phyloP scores from a whole-genome alignment of 2,888 invertebrate genomes.

The Mythimna albipuncta region DNA sequence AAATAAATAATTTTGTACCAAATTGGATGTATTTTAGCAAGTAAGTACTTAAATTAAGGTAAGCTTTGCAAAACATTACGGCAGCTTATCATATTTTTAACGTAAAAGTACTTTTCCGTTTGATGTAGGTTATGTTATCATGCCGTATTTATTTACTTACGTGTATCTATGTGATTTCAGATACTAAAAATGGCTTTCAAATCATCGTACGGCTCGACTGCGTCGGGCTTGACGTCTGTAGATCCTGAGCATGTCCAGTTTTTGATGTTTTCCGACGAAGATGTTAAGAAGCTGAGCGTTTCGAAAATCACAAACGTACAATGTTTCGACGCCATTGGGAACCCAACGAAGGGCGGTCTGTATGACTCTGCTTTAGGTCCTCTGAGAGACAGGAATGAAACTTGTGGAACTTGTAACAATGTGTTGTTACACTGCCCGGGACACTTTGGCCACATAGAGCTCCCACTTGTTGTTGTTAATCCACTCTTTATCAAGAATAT shows the following conservation, averaged over 20 bases:
- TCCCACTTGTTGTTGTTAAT: slow-evolving; percentile 97
- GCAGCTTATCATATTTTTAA: neutral
- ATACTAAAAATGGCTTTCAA: slow-evolving; percentile 77
- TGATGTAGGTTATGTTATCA: slow-evolving; percentile 64
- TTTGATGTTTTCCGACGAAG: slow-evolving; percentile 93
- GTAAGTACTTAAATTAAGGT: slow-evolving; percentile 17
- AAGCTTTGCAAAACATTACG: neutral
- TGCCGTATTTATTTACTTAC: slow-evolving; percentile 50
- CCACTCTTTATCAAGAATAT: slow-evolving; percentile 96
- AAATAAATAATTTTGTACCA: neutral
- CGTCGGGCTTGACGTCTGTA: slow-evolving; percentile 78
- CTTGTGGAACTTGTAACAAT: slow-evolving; percentile 95
- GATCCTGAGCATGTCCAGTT: slow-evolving; percentile 91
- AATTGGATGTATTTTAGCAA: slow-evolving; percentile 34
- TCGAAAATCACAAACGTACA: slow-evolving; percentile 94
- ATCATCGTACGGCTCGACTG: slow-evolving; percentile 74
- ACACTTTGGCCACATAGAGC: slow-evolving; percentile 98
- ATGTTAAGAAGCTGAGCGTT: slow-evolving; percentile 95
- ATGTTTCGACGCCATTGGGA: slow-evolving; percentile 95
- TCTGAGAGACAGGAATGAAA: slow-evolving; percentile 91
- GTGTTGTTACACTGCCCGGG: slow-evolving; percentile 94
- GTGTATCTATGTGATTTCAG: slow-evolving; percentile 57
- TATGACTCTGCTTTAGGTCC: slow-evolving; percentile 96
- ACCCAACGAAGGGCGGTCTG: slow-evolving; percentile 96
- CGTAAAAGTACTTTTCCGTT: neutral